phyloP scores from a whole-genome alignment of 2,797 vertebrate species.

The Otus scops region DNA sequence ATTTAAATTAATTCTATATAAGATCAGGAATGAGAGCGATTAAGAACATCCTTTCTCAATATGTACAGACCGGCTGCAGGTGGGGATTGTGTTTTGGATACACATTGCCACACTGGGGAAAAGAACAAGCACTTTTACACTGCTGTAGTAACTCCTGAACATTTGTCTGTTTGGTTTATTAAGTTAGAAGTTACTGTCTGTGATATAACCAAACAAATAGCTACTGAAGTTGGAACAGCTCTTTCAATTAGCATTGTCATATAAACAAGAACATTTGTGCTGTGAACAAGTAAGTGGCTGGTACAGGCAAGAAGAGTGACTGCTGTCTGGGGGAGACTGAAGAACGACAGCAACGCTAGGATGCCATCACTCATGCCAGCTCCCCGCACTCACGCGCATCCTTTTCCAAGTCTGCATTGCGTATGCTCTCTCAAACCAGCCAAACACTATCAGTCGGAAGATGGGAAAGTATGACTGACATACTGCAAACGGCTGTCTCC shows the following conservation, averaged over 20 bases:
- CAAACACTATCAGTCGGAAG: neutral
- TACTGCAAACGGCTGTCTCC: neutral
- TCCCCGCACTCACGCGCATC: neutral
- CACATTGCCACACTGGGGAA: neutral
- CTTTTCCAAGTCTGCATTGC: neutral
- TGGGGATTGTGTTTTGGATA: neutral
- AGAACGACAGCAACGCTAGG: neutral
- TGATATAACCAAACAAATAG: slow-evolving; percentile 44
- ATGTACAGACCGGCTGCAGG: neutral
- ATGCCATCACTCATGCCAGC: neutral
- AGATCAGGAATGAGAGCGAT: neutral
- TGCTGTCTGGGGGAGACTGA: slow-evolving; percentile 26
- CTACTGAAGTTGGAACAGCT: slow-evolving; percentile 21
- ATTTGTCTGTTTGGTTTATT: slow-evolving; percentile 48
- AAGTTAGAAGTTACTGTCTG: slow-evolving; percentile 44
- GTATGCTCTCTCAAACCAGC: neutral
- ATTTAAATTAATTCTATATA: neutral
- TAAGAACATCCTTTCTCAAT: neutral
- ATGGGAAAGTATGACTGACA: neutral
- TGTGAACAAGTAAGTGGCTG: slow-evolving; percentile 36
- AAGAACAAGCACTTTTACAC: neutral
- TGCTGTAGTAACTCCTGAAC: neutral
- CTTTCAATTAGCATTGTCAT: slow-evolving; percentile 23
- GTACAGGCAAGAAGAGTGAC: neutral
- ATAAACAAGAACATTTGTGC: slow-evolving; percentile 26